phyloP scores from a whole-genome alignment of 92 coral and sea anemone species.

The Nematostella vectensis region DNA sequence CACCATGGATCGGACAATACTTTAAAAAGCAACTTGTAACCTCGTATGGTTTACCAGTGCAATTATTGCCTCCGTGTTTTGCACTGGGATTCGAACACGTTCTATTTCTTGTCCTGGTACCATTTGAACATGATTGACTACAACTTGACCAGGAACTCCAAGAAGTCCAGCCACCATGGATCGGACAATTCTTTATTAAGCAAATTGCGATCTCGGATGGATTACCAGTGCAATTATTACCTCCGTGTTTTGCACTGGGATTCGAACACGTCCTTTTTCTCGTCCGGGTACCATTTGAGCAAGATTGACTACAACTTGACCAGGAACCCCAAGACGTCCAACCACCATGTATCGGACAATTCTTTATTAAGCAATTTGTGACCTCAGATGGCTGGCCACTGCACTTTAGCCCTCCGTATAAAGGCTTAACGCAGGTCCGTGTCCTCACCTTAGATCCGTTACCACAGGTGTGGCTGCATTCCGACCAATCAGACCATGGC shows the following conservation, averaged over 20 bases:
- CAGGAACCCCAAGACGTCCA: conserved; percentile 79
- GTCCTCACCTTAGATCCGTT: conserved; percentile 37
- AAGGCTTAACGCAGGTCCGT: conserved; percentile 51
- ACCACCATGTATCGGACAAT: conserved; percentile 68
- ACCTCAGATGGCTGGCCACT: conserved; percentile 49
- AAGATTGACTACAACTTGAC: conserved; percentile 62
- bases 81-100: conserved; percentile 47
- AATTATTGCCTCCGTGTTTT: conserved; percentile 44
- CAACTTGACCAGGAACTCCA: conserved; percentile 79
- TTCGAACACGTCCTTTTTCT: conserved; percentile 52
- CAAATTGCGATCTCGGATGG: conserved; percentile 26
- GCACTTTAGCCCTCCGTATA: conserved; percentile 56
- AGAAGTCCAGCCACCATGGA: conserved; percentile 50
- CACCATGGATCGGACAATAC: conserved; percentile 63
- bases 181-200: conserved; percentile 49
- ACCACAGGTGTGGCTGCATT: conserved; percentile 60
- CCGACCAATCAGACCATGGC: conserved; percentile 67
- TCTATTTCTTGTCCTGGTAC: conserved; percentile 35
- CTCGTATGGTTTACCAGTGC: conserved; percentile 58
- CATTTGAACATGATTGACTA: conserved; percentile 60
- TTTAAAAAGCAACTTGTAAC: conserved; percentile 21
- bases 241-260: conserved; percentile 57
- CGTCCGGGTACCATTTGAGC: conserved; percentile 41
- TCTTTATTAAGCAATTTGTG: conserved; percentile 26
- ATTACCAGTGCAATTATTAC: conserved; percentile 42